These are phyloP conservation scores for Axis porcinus DNA, from an alignment of 2,113 vertebrate genomes.

Conservation along the genomic window DNA sequence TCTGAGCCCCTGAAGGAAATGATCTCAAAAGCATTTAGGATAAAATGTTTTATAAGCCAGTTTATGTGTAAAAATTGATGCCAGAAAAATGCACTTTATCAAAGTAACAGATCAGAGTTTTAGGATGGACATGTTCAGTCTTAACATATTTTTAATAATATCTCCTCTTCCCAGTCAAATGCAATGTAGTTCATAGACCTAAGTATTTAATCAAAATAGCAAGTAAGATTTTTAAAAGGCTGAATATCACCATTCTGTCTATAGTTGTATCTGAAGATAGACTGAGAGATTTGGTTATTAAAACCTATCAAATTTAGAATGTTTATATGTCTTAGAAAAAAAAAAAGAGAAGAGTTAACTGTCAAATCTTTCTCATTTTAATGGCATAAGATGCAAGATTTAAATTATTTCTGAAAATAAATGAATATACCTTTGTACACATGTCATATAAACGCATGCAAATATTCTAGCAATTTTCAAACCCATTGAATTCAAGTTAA, in stretches of 20 bases:
- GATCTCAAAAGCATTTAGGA: neutral
- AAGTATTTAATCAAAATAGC: conserved; percentile 33
- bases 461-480: neutral
- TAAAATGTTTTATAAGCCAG: neutral
- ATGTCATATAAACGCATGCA: neutral
- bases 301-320: neutral
- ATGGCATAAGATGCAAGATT: neutral
- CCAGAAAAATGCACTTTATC: neutral
- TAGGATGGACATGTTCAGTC: neutral
- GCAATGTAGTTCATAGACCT: neutral
- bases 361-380: neutral
- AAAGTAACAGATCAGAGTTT: neutral
- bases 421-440: neutral
- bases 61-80: neutral
- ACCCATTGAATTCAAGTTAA: neutral
- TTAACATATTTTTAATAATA: conserved; percentile 7
- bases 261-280: neutral
- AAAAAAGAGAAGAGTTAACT: neutral
- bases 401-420: neutral
- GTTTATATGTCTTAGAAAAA: neutral
- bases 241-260: neutral
- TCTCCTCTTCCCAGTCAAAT: neutral
- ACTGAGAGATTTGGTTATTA: neutral
- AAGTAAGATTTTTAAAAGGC: neutral
- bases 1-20: neutral